Percentiles rank a stretch among this genome's conserved stretches.
Conservation (phyloP, 2,888 invertebrate species). For the Pseudanteris insignis region DNA sequence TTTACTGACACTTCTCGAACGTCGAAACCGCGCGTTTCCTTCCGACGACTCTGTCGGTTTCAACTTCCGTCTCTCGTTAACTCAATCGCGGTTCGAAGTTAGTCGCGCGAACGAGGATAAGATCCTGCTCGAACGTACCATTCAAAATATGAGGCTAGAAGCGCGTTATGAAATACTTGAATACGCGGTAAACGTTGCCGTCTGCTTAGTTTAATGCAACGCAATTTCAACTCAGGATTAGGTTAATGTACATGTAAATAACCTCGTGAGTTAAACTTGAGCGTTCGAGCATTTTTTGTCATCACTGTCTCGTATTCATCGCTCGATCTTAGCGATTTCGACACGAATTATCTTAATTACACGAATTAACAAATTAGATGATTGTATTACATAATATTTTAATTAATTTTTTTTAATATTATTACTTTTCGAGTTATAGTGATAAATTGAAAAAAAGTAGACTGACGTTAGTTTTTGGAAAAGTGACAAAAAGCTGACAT, state of each 20-base stretch:
- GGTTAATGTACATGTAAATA: slow-evolving; percentile 10
- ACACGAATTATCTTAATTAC: too few relatives aligned
- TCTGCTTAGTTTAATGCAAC: slow-evolving; percentile 24
- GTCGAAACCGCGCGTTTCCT: slow-evolving; percentile 10
- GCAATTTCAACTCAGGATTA: slow-evolving; percentile 10
- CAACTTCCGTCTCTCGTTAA: slow-evolving; percentile 48
- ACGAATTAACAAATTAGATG: too few relatives aligned
- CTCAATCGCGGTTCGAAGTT: slow-evolving; percentile 34
- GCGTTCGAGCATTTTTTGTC: too few relatives aligned
- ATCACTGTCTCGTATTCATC: too few relatives aligned
- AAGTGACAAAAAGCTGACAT: too few relatives aligned
- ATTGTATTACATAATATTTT: too few relatives aligned
- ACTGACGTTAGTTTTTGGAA: too few relatives aligned
- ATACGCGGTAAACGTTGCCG: slow-evolving; percentile 18
- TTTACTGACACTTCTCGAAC: slow-evolving; percentile 13
- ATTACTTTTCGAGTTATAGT: too few relatives aligned
- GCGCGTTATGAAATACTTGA: slow-evolving; percentile 25
- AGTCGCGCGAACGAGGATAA: slow-evolving; percentile 36
- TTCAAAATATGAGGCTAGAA: slow-evolving; percentile 23
- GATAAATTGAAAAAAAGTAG: too few relatives aligned
- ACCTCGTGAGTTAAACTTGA: background rate
- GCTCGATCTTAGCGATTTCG: too few relatives aligned
- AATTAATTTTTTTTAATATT: too few relatives aligned
- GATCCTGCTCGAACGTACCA: slow-evolving; percentile 20
- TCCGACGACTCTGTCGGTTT: slow-evolving; percentile 10